phyloP scores from a whole-genome alignment of 2,113 vertebrate genomes.

The Ictalurus furcatus region DNA sequence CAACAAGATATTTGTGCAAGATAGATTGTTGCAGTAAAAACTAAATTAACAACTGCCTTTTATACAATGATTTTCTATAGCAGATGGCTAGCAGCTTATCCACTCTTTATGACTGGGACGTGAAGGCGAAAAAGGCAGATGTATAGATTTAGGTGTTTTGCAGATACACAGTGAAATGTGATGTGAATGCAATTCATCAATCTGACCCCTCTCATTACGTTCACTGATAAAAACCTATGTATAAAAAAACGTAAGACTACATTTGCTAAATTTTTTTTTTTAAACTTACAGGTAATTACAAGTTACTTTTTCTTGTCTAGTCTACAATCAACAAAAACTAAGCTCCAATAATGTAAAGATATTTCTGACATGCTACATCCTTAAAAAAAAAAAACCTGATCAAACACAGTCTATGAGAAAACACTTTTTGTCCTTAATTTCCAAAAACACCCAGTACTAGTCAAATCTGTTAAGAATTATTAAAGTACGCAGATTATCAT shows the following conservation, averaged over 20 bases:
- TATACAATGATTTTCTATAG: not conserved
- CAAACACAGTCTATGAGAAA: not conserved
- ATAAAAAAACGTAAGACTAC: too few relatives aligned
- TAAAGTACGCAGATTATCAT: not conserved
- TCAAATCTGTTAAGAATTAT: not conserved
- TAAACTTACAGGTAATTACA: too few relatives aligned
- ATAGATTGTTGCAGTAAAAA: not conserved
- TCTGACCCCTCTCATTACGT: not conserved
- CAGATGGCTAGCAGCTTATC: not conserved
- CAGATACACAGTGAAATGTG: not conserved
- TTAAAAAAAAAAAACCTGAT: not conserved
- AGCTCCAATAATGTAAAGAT: not conserved
- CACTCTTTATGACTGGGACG: not conserved
- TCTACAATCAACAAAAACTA: too few relatives aligned
- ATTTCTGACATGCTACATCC: not conserved
- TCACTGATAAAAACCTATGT: too few relatives aligned
- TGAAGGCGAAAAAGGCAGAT: not conserved
- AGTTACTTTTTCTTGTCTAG: too few relatives aligned
- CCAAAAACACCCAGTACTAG: not conserved
- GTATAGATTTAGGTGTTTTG: not conserved
- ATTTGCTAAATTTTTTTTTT: too few relatives aligned
- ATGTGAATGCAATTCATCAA: not conserved
- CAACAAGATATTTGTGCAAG: not conserved
- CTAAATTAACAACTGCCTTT: not conserved
- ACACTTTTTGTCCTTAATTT: not conserved